A percentile compares a stretch with the other conserved stretches of the same genome.
Evolutionary conservation across 2,797 vertebrate species (phyloP).

Genomic region (Alauda arvensis): DNA sequence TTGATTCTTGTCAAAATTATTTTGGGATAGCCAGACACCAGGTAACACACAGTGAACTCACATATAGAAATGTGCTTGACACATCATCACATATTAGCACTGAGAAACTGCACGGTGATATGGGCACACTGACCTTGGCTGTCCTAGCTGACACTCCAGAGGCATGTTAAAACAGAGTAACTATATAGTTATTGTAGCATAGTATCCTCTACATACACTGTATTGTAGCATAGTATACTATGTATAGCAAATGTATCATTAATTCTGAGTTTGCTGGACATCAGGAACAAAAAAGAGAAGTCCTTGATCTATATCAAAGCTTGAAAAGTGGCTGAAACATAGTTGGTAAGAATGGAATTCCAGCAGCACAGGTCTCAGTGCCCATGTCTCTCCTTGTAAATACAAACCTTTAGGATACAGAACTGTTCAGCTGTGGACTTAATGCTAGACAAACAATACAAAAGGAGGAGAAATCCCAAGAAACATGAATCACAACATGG

Average conservation of each 20-base stretch:
- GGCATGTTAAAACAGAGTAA: neutral
- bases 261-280: neutral
- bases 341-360: neutral
- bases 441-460: neutral
- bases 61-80: neutral
- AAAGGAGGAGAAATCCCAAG: neutral
- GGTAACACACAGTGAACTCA: neutral
- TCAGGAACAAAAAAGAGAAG: neutral
- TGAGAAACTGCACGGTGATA: neutral
- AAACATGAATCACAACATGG: neutral
- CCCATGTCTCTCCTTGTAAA: neutral
- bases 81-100: neutral
- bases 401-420: neutral
- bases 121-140: neutral
- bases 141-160: neutral
- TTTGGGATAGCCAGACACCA: neutral
- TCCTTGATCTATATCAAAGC: neutral
- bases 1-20: neutral
- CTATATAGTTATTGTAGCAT: neutral
- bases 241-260: neutral
- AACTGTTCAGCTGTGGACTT: neutral
- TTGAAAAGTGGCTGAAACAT: neutral
- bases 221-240: neutral
- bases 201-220: too few relatives aligned
- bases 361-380: neutral